Evolutionary conservation across 2,113 vertebrate genomes (phyloP), one percentile per base, ranked within the genome.

Genomic region (Heterotilapia buettikoferi): DNA sequence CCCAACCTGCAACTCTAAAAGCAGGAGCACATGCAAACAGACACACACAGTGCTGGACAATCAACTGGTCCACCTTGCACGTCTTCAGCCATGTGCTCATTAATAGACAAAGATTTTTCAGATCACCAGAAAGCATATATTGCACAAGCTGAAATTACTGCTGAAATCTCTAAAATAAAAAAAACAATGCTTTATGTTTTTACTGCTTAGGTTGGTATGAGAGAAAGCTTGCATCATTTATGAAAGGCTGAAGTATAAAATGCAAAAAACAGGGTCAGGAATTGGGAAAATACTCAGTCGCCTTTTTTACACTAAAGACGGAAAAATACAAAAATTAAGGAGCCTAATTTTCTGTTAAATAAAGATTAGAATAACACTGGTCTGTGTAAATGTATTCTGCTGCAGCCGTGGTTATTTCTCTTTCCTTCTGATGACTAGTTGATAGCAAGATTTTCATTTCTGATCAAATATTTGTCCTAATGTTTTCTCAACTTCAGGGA

Each of bases 1-100:
- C 38, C 90, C 87, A 85, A 89, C 88, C 88, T 84, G 88, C 59
- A 45, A n/a, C 78, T 83, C 47, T 89, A 19, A 87, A 86, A 88
- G 76, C 57, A 21, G 38, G 19, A 54, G 29, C 80, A 71, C 83
- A 66, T 21, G 47, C 59, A 88, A 63, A 87, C 83, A 85, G 31
- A 89, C 68, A 53, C 78, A 85, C 87, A 79, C 57, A 31, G 31
- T 4, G 59, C 36, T 16, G 24, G 78, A 87, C 40, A 84, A 59
- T 18, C 43, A 21, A 43, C 57, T 38, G 56, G 79, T 84, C 84
- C 89, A 76, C 82, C 80, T 82, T 82, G 14, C 10, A 26, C 57
- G 18, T 84, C 50, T 80, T 54, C 16, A 36, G 53, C 6, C 13
- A 14, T 54, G 45, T 81, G 12, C 12, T 79, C 88, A 47, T 45